Evolutionary conservation across 2,888 invertebrate genomes (phyloP), one percentile per base, ranked within the genome.

Genomic region (Epinotia demarniana): DNA sequence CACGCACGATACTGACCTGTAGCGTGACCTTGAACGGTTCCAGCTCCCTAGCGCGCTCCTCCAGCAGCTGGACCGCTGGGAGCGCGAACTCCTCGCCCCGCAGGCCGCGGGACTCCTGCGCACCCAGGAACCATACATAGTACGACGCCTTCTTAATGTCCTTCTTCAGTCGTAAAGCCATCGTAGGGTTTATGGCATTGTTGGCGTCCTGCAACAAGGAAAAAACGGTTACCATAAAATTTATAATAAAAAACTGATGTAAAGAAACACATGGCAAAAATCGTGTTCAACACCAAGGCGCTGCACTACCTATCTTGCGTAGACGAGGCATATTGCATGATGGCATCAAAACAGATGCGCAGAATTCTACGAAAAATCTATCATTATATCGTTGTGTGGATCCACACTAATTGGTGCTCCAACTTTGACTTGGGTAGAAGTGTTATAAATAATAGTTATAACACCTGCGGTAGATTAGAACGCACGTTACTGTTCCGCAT

Each of bases 111-210:
- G 98, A 97, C 94, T 99, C 99, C 93, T 98, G 97, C 83, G 99
- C 99, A 27, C 99, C 99, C 85, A 99, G 95, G 94, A 99, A 98
- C 97, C 98, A 98, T 79, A 98, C 98, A 93, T 98, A 98, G 93
- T 98, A 98, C 55, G 97, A 97, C 77, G 97, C 97, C 88, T 98
- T 98, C 93, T 98, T 98, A 84, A 98, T 97, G 89, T 98, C 98
- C 91, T 97, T 97, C 89, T 97, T 96, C 83, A 97, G 90, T 93
- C 97, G 96, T 86, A 97, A 93, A 89, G 97, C 97, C 97, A 97
- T 97, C 86, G 94, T 95, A 88, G 77, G 77, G 80, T 80, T 85
- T 94, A 93, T 92, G 93, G 85, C 93, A 93, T 93, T 87, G 90
- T 93, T 87, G 83, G 78, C 73, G 80, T 80, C 79, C 92, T 91